These are phyloP conservation scores for Macrosoma leucophasiata DNA, from an alignment of 2,888 invertebrate species.

Conservation along the genomic window DNA sequence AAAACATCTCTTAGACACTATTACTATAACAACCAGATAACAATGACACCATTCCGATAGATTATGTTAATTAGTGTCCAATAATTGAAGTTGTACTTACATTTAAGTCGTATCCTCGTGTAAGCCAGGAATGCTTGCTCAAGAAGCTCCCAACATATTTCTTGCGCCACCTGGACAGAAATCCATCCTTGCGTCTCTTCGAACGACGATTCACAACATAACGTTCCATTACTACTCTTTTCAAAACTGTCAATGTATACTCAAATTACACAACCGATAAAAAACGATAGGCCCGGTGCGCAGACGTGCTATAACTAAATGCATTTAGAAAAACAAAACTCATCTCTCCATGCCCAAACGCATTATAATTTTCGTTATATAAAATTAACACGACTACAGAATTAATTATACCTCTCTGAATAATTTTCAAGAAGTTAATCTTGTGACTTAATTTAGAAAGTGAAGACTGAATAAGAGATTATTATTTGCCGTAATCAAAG, in stretches of 20 bases:
- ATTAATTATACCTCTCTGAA: conserved; percentile 50
- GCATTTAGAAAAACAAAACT: conserved; percentile 44
- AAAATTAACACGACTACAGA: conserved; percentile 55
- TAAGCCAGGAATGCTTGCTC: conserved; percentile 51
- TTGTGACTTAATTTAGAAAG: conserved; percentile 29
- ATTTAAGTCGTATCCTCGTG: conserved; percentile 59
- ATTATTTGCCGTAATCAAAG: conserved; percentile 29
- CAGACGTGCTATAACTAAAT: conserved; percentile 49
- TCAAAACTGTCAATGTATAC: conserved; percentile 36
- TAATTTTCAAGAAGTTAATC: conserved; percentile 40
- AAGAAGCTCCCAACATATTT: conserved; percentile 51
- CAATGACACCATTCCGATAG: no score
- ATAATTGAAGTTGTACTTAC: conserved; percentile 46
- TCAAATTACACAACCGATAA: conserved; percentile 26
- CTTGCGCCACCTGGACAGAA: conserved; percentile 54
- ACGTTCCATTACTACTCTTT: conserved; percentile 50
- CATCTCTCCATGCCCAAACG: conserved; percentile 34
- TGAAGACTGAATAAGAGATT: conserved; percentile 26
- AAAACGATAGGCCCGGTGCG: conserved; percentile 45
- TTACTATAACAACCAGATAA: no score
- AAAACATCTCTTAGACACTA: no score
- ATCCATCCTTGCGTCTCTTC: conserved; percentile 53
- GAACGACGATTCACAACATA: conserved; percentile 60
- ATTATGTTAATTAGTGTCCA: no score
- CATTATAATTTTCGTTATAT: conserved; percentile 56